Evolutionary conservation across 2,888 invertebrate genomes (phyloP), one percentile per base, ranked within the genome.

Genomic region (Cerastis rubricosa): DNA sequence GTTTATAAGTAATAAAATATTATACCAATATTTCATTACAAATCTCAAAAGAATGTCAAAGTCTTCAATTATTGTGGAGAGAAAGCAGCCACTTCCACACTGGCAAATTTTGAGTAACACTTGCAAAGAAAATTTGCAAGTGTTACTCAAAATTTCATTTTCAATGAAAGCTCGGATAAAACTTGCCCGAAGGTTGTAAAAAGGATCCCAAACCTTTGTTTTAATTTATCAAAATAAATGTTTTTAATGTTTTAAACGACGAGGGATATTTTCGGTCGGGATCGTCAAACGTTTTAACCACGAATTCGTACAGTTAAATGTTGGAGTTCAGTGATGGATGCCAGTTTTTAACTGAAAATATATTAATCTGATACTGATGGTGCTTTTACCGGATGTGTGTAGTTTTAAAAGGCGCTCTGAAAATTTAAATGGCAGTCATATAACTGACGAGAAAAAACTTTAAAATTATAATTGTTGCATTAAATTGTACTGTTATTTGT

Each of bases 131-230:
- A 83, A 81, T 87, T 71, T 66, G 47, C n/a, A n/a, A n/a, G n/a
- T n/a, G n/a, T n/a, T n/a, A n/a, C 72, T 70, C 51, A n/a, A n/a
- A n/a, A n/a, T 68, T 81, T 74, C 74, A 87, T 85, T 83, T 85
- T 80, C 83, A 83, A 86, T 82, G 78, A 85, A 77, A 35, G 40
- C 40, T 54, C 43, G 25, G 43, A 57, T 73, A 78, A 65, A 64
- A 85, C 59, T 82, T 85, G 49, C 51, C 65, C 22, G 19, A 54
- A 81, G 54, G 85, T 86, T 73, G 61, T 22, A 43, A 59, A 71
- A 81, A 70, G 57, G 75, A 80, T 75, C 54, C 57, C 35, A 67
- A n/a, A 80, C 67, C 71, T 45, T 78, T 78, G 78, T 83, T 74
- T 85, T 67, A 78, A 80, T 83, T 87, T 83, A 85, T 73, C 66